These are phyloP conservation scores for Polypterus senegalus DNA, from an alignment of 2,113 vertebrate genomes.

Conservation along the genomic window DNA sequence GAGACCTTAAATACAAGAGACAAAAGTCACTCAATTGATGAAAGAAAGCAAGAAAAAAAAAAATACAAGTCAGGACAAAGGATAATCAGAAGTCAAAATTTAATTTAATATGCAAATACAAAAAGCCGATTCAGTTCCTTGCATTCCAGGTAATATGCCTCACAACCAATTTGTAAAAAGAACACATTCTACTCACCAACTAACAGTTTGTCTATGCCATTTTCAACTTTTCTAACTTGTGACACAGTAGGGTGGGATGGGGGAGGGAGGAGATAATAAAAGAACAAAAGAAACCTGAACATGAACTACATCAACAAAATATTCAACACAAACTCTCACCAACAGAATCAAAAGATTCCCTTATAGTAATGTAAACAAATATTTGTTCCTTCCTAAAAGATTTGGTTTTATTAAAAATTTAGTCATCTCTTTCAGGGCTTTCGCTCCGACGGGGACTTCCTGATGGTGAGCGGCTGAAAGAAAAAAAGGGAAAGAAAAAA, in stretches of 20 bases:
- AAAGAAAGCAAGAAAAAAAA: neutral
- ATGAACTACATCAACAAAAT: slow-evolving; percentile 34
- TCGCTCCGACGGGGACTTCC: slow-evolving; percentile 65
- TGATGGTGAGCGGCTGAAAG: slow-evolving; percentile 63
- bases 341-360: slow-evolving; percentile 44
- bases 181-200: neutral
- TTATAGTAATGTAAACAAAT: slow-evolving; percentile 69
- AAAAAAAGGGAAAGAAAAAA: slow-evolving; percentile 6
- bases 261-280: neutral
- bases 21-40: neutral
- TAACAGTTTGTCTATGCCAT: neutral
- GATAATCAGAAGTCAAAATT: slow-evolving; percentile 59
- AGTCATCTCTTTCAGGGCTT: slow-evolving; percentile 68
- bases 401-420: slow-evolving; percentile 38
- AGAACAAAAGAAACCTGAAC: slow-evolving; percentile 51
- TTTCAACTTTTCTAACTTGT: too few relatives aligned
- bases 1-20: neutral
- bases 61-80: neutral
- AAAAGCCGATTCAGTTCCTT: slow-evolving; percentile 45
- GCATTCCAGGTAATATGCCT: slow-evolving; percentile 8
- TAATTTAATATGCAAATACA: slow-evolving; percentile 64
- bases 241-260: too few relatives aligned
- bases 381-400: slow-evolving; percentile 50
- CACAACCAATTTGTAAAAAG: slow-evolving; percentile 13
- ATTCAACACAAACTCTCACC: slow-evolving; percentile 38